Percentiles rank a stretch among this genome's conserved stretches.
phyloP scores from a whole-genome alignment of 2,113 vertebrate species.

The Hypocryptadius cinnamomeus region DNA sequence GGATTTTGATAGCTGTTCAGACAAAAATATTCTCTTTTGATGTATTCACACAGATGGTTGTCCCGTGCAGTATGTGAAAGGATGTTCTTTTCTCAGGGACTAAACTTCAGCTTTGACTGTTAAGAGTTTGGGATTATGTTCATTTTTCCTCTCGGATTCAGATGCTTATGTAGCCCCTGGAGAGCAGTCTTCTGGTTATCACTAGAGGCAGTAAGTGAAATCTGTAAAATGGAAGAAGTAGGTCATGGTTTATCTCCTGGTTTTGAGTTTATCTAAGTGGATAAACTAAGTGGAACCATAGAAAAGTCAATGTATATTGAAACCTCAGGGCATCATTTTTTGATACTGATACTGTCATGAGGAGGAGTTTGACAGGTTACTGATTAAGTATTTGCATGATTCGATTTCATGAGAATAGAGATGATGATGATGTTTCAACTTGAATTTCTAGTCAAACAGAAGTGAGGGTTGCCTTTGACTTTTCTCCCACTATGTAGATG shows the following conservation, averaged over 20 bases:
- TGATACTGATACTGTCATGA: conserved; percentile 1
- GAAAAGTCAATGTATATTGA: background rate
- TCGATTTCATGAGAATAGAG: background rate
- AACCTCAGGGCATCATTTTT: conserved; percentile 10
- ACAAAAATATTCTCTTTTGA: background rate
- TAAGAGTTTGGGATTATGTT: background rate
- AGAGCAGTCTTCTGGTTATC: background rate
- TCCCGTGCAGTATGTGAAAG: background rate
- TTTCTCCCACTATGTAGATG: background rate
- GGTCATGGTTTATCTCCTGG: background rate
- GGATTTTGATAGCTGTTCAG: background rate
- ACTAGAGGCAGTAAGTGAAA: background rate
- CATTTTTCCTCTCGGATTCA: background rate
- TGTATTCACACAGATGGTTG: background rate
- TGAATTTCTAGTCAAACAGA: background rate
- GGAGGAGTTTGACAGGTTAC: background rate
- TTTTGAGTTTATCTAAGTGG: conserved; percentile 32
- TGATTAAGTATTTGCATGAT: conserved; percentile 15
- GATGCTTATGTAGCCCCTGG: background rate
- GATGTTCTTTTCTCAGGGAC: conserved; percentile 9
- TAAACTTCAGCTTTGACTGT: background rate
- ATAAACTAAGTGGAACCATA: background rate
- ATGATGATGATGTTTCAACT: background rate
- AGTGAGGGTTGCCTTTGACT: background rate
- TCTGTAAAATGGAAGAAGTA: background rate